These are phyloP conservation scores for Todiramphus chloris DNA, from an alignment of 2,113 vertebrate species.

Conservation along the genomic window DNA sequence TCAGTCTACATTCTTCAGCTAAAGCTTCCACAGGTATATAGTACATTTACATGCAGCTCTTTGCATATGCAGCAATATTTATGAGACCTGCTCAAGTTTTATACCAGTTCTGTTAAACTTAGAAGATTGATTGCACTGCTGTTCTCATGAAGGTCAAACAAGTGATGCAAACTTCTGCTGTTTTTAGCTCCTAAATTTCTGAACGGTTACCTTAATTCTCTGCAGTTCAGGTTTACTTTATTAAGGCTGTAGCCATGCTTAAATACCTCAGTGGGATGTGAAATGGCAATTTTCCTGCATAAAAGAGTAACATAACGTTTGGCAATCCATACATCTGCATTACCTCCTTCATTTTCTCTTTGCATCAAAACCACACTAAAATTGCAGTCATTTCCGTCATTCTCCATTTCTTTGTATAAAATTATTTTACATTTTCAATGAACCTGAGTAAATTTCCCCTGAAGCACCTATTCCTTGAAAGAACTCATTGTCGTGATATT, in stretches of 20 bases:
- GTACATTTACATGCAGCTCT: slow-evolving; percentile 7
- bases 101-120: slow-evolving; percentile 4
- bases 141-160: slow-evolving; percentile 27
- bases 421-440: not conserved
- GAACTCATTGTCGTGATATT: not conserved
- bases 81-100: slow-evolving; percentile 22
- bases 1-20: not conserved
- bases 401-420: not conserved
- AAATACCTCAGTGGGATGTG: not conserved
- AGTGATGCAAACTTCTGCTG: not conserved
- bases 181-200: not conserved
- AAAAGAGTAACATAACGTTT: not conserved
- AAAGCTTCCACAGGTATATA: not conserved
- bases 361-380: not conserved
- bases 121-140: slow-evolving; percentile 6
- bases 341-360: not conserved
- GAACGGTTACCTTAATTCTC: not conserved
- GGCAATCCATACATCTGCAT: not conserved
- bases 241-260: not conserved
- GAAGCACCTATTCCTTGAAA: not conserved
- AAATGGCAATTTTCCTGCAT: not conserved
- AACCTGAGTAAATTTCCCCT: not conserved
- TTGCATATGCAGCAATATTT: slow-evolving; percentile 40
- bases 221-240: not conserved
- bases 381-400: not conserved